phyloP scores from a whole-genome alignment of 2,113 vertebrate species.

The Hippocampus comes region DNA sequence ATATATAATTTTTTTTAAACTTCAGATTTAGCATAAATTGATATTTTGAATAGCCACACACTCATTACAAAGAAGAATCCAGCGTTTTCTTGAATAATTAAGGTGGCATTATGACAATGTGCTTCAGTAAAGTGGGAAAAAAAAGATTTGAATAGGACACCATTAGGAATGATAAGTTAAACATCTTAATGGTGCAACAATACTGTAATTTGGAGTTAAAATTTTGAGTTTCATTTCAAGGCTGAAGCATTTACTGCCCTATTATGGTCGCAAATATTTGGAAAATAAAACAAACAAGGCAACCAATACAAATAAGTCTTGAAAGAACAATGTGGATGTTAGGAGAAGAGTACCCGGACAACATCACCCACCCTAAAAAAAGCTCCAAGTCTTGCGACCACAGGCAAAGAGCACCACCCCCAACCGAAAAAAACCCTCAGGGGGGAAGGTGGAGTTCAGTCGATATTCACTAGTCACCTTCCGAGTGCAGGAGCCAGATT shows the following conservation, averaged over 20 bases:
- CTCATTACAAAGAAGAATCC: no score
- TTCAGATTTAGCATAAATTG: no score
- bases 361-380: background rate
- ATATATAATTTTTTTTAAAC: no score
- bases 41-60: no score
- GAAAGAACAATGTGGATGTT: background rate
- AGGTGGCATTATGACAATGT: background rate
- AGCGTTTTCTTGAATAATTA: no score
- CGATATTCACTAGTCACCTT: slow-evolving; percentile 38
- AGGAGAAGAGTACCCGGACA: background rate
- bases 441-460: background rate
- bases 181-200: no score
- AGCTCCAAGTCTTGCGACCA: background rate
- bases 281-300: background rate
- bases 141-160: no score
- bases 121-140: background rate
- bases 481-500: slow-evolving; percentile 26
- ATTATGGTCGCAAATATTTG: background rate
- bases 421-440: background rate
- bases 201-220: background rate
- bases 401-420: background rate
- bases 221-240: background rate
- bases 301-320: background rate
- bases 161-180: no score
- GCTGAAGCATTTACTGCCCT: background rate